phyloP scores from a whole-genome alignment of 2,113 vertebrate genomes.

The Sitta europaea region DNA sequence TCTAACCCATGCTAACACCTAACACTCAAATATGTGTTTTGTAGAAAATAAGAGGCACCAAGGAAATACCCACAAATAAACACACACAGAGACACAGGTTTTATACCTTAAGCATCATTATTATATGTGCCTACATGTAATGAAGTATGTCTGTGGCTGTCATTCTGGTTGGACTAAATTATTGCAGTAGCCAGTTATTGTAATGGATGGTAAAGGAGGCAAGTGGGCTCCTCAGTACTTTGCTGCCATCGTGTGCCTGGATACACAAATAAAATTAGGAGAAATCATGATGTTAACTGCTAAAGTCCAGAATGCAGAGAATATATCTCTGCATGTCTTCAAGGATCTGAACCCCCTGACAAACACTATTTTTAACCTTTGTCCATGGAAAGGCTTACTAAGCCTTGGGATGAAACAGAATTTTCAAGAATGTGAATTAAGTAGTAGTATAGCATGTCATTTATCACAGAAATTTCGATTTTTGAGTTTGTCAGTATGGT shows the following conservation, averaged over 20 bases:
- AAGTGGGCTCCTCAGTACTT: background rate
- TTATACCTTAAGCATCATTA: background rate
- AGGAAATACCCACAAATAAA: background rate
- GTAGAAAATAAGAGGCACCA: background rate
- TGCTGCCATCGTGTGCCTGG: slow-evolving; percentile 60
- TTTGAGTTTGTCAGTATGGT: too few species aligned
- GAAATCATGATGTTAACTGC: background rate
- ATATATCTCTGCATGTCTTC: too few species aligned
- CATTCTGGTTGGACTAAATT: background rate
- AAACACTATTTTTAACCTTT: too few species aligned
- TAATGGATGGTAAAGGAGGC: background rate
- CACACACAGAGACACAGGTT: background rate
- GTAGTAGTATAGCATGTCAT: too few species aligned
- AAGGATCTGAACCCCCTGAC: too few species aligned
- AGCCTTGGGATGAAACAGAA: too few species aligned
- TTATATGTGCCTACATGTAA: background rate
- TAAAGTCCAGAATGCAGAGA: too few species aligned
- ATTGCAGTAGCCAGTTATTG: background rate
- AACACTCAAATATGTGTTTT: background rate
- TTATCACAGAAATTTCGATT: too few species aligned
- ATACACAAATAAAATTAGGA: background rate
- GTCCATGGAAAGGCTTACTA: too few species aligned
- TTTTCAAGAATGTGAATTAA: too few species aligned
- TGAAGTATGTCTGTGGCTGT: background rate
- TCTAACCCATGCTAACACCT: background rate